Conservation (phyloP, 2,888 invertebrate genomes). For the Gymnosoma rotundatum region DNA sequence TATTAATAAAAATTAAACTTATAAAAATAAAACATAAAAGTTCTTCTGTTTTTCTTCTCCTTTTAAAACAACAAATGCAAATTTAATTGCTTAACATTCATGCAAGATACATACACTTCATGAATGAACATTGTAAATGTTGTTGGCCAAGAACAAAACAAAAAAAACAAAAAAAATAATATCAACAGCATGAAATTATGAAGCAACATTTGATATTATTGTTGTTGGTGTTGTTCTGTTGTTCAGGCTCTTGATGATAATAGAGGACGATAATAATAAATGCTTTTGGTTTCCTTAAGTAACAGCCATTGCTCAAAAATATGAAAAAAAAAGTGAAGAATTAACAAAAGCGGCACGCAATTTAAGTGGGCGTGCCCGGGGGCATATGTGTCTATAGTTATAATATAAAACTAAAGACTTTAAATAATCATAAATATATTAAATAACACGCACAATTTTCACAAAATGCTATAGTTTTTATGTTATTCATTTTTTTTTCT, state of each 20-base stretch:
- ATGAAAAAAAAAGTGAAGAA: conserved; percentile 10
- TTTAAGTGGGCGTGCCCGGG: conserved; percentile 79
- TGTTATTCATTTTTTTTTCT: neutral
- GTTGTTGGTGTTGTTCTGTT: conserved; percentile 50
- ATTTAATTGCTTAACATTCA: conserved; percentile 79
- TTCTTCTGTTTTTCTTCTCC: neutral
- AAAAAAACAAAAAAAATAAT: neutral
- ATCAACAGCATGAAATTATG: conserved; percentile 57
- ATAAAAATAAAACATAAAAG: conserved; percentile 32
- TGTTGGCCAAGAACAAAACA: conserved; percentile 58
- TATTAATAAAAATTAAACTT: conserved; percentile 43
- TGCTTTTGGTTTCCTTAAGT: conserved; percentile 73
- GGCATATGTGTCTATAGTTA: conserved; percentile 70
- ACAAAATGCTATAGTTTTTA: neutral
- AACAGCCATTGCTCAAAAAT: conserved; percentile 27
- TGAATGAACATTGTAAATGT: conserved; percentile 40
- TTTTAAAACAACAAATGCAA: conserved; percentile 80
- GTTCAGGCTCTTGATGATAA: conserved; percentile 61
- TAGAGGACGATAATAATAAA: conserved; percentile 75
- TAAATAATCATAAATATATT: conserved; percentile 53
- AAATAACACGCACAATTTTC: conserved; percentile 57
- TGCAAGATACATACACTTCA: conserved; percentile 58
- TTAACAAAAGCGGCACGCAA: conserved; percentile 78
- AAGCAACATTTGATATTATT: conserved; percentile 68
- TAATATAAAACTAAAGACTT: conserved; percentile 64